Evolutionary conservation across 37 sponge, comb jelly and placozoan species (phyloP).

Genomic region (Bolinopsis microptera): DNA sequence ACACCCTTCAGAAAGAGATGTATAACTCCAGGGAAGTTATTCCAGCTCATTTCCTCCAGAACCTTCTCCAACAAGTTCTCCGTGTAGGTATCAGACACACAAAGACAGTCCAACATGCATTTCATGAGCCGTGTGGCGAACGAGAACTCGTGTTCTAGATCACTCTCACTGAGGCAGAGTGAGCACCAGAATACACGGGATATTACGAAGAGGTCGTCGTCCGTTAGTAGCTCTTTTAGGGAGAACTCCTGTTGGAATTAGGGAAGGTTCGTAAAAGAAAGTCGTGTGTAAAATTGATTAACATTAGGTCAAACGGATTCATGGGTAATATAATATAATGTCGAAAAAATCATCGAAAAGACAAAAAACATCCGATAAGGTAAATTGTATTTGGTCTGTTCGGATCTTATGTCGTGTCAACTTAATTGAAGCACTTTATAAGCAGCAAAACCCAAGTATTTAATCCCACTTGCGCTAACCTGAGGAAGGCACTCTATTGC

Average conservation of each 20-base stretch:
- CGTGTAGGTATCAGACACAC: slow-evolving; percentile 20
- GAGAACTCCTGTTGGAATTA: neutral
- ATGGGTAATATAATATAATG: no score
- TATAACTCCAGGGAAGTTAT: slow-evolving; percentile 48
- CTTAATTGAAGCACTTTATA: no score
- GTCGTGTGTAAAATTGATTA: no score
- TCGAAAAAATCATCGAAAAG: no score
- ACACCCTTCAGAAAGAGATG: slow-evolving; percentile 64
- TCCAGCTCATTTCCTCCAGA: slow-evolving; percentile 55
- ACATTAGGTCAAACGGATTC: no score
- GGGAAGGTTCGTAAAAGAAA: neutral
- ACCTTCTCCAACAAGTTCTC: slow-evolving; percentile 50
- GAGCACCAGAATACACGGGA: slow-evolving; percentile 33
- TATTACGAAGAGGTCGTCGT: slow-evolving; percentile 10
- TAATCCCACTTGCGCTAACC: no score
- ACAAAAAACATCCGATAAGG: no score
- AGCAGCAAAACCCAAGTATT: no score
- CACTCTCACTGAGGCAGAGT: slow-evolving; percentile 38
- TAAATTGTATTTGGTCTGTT: no score
- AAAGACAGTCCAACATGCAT: slow-evolving; percentile 20
- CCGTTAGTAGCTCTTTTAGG: slow-evolving; percentile 33
- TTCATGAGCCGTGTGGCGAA: slow-evolving; percentile 3
- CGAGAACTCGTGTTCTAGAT: slow-evolving; percentile 33
- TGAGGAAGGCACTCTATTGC: no score
- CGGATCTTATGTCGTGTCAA: no score